Base-by-base conservation (phyloP, 2,888 invertebrate genomes). In the Belgica antarctica region DNA sequence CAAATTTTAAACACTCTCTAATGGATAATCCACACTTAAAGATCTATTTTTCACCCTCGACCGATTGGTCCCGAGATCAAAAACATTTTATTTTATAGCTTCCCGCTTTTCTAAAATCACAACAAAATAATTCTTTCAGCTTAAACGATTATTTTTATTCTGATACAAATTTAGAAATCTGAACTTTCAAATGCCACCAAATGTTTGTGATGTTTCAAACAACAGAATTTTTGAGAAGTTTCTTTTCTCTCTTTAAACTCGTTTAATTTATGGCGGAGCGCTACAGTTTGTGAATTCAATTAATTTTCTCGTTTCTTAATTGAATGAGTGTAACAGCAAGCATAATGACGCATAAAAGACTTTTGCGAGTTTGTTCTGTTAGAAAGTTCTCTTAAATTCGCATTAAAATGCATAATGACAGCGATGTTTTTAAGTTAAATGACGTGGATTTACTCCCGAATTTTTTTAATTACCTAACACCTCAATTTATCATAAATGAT, bases 381-480 rank as follows among this genome's bases (percentile, higher is more conserved):
- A 31, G 5, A 8, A 31, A 31, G 5, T 8, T 31, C 34, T n/a
- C n/a, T n/a, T 31, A 31, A 31, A 12, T 31, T 8, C 12, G 12
- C 12, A 31, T 8, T 31, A 12, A 31, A 31, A 31, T 31, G 34
- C 34, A 31, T 12, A 31, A 31, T 31, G 34, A 31, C 34, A 31
- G 7, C 34, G 34, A 8, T 12, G 5, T 31, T 31, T 31, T 31
- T 8, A 31, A 8, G 34, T 31, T 31, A 31, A 31, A 31, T 31
- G 34, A 31, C 5, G 5, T 31, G 12, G 12, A 12, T 31, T 8
- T 31, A 31, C 34, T 31, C 12, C 12, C 5, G 7, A 31, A 31
- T 8, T 8, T 8, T 52, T 52, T 52, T 52, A 52, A 52, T 52
- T 17, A 22, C 52, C 22, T 52, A 52, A 22, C 52, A 52, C 52